phyloP scores from a whole-genome alignment of 2,888 invertebrate genomes.

The Drosophila stalkeri region DNA sequence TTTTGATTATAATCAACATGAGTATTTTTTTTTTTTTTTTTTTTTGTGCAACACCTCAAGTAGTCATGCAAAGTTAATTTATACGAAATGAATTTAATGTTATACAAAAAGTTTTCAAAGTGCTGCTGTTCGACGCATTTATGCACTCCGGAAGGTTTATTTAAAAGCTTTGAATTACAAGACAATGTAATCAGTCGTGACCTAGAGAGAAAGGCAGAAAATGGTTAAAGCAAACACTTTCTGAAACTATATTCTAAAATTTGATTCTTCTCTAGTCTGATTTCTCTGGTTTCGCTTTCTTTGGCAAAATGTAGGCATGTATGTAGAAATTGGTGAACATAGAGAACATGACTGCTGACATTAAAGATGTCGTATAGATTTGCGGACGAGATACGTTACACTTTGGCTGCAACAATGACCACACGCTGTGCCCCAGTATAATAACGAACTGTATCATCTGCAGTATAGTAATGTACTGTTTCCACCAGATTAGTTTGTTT shows the following conservation, averaged over 20 bases:
- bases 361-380: slow-evolving; percentile 7
- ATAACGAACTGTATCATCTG: slow-evolving; percentile 54
- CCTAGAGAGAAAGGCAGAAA: background rate
- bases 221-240: background rate
- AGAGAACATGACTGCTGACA: slow-evolving; percentile 42
- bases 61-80: background rate
- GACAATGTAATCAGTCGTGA: background rate
- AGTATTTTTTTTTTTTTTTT: too few relatives aligned
- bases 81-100: background rate
- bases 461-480: slow-evolving; percentile 54
- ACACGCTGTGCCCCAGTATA: slow-evolving; percentile 43
- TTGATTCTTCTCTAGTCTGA: background rate
- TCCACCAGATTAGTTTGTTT: slow-evolving; percentile 56
- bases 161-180: background rate
- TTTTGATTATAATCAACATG: too few relatives aligned
- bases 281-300: background rate
- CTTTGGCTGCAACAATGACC: slow-evolving; percentile 40
- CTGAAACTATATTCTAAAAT: background rate
- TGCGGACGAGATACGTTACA: slow-evolving; percentile 37
- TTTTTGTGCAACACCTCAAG: too few relatives aligned
- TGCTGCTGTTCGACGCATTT: background rate
- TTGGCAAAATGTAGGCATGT: slow-evolving; percentile 35
- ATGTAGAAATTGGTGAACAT: slow-evolving; percentile 55
- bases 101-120: background rate
- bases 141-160: background rate